Percentiles rank a stretch among this genome's conserved stretches.
phyloP scores from a whole-genome alignment of 1,140 invertebrate genomes.

The Listronotus oregonensis region DNA sequence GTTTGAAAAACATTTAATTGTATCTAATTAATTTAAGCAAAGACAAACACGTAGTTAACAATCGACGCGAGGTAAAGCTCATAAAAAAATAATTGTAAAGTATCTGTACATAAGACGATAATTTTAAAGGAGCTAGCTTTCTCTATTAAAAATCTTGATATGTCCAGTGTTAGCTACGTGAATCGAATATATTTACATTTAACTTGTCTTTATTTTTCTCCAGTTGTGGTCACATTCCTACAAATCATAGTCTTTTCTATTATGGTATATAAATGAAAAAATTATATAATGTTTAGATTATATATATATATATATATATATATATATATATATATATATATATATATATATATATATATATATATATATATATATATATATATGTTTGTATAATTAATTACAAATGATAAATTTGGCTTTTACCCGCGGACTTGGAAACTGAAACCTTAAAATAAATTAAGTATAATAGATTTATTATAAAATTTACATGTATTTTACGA shows the following conservation, averaged over 20 bases:
- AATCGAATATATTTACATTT: conserved; percentile 26
- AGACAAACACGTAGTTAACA: conserved; percentile 12
- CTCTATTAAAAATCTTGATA: conserved; percentile 27
- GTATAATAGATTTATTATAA: conserved; percentile 3
- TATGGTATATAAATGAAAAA: not conserved
- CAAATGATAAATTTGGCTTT: conserved; percentile 18
- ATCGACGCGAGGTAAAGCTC: conserved; percentile 1
- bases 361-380: too few species aligned
- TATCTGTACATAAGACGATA: conserved; percentile 8
- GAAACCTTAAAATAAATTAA: not conserved
- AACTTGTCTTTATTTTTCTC: not conserved
- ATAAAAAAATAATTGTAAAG: conserved; percentile 10
- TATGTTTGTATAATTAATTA: conserved; percentile 13
- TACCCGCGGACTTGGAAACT: not conserved
- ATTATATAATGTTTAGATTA: not conserved
- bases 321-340: too few species aligned
- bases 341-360: too few species aligned
- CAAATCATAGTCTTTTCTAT: conserved; percentile 7
- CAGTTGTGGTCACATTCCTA: conserved; percentile 1
- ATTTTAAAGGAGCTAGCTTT: conserved; percentile 18
- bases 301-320: not conserved
- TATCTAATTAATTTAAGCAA: conserved; percentile 29
- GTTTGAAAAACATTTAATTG: conserved; percentile 22
- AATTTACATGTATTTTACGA: conserved; percentile 9
- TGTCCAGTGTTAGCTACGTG: conserved; percentile 10